Evolutionary conservation across 2,797 vertebrate genomes (phyloP).

Genomic region (Nothura maculosa): DNA sequence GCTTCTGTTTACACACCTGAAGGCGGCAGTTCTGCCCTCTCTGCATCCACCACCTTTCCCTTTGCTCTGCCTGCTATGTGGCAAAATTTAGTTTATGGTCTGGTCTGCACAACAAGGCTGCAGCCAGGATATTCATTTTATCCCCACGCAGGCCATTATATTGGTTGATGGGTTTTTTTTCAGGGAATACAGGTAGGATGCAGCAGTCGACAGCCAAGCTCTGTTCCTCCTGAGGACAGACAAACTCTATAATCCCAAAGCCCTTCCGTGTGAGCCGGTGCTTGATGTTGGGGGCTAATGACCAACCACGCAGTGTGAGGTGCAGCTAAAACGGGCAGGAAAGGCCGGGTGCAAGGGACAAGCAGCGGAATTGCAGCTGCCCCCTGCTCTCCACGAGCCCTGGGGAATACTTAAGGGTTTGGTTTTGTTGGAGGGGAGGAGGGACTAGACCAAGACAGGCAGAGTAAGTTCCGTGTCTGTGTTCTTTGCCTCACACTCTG

Average conservation of each 20-base stretch:
- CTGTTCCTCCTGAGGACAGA: fast-evolving
- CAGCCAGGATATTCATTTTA: background rate
- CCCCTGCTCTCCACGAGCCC: background rate
- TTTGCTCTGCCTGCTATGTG: background rate
- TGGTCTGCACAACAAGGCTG: background rate
- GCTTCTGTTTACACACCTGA: background rate
- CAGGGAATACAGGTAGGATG: background rate
- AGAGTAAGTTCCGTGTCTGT: background rate
- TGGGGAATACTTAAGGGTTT: background rate
- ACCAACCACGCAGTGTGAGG: background rate
- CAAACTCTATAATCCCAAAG: background rate
- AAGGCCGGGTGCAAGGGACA: background rate
- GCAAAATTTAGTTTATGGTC: background rate
- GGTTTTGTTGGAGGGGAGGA: background rate
- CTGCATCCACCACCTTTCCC: background rate
- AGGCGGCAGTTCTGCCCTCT: background rate
- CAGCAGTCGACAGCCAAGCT: background rate
- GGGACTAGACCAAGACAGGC: background rate
- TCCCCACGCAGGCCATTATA: background rate
- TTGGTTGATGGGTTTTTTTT: background rate
- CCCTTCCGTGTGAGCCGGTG: background rate
- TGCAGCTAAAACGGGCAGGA: background rate
- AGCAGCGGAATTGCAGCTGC: background rate
- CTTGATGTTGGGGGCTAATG: background rate
- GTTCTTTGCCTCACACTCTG: slow-evolving; percentile 12